Percentiles rank a stretch among this genome's conserved stretches.
Evolutionary conservation across 2,113 vertebrate species (phyloP).

Genomic region (Sciurus niger): DNA sequence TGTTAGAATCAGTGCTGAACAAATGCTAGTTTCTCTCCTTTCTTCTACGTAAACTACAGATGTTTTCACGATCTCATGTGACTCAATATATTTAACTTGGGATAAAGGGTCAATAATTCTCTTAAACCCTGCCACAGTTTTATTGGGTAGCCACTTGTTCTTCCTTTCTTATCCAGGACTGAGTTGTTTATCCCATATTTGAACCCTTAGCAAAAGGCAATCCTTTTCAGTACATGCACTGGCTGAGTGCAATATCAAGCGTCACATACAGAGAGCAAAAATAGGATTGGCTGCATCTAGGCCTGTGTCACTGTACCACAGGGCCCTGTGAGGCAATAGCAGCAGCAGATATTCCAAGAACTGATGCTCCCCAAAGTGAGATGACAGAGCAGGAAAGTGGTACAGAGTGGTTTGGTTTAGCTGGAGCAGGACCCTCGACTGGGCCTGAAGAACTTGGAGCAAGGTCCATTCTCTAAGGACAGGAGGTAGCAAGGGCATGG

Average conservation of each 20-base stretch:
- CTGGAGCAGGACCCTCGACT: not conserved
- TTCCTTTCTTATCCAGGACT: not conserved
- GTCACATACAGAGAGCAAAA: not conserved
- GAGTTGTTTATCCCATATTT: not conserved
- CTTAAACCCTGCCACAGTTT: not conserved
- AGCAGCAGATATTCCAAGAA: not conserved
- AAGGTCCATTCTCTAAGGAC: not conserved
- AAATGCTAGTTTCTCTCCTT: not conserved
- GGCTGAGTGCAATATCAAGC: not conserved
- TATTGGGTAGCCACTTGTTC: not conserved
- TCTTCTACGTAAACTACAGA: not conserved
- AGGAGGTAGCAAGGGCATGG: not conserved
- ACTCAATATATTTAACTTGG: constrained; percentile 2
- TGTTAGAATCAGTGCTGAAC: not conserved
- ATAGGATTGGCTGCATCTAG: not conserved
- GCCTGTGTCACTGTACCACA: not conserved
- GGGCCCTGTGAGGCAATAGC: not conserved
- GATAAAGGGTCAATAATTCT: not conserved
- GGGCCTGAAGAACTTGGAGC: not conserved
- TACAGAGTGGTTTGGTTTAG: not conserved
- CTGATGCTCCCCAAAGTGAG: not conserved
- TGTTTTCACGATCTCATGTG: not conserved
- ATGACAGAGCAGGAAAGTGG: not conserved
- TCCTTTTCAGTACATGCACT: not conserved
- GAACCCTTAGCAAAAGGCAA: not conserved